Evolutionary conservation across 2,888 invertebrate species (phyloP), one percentile per base, ranked within the genome.

Genomic region (Protophormia terraenovae): DNA sequence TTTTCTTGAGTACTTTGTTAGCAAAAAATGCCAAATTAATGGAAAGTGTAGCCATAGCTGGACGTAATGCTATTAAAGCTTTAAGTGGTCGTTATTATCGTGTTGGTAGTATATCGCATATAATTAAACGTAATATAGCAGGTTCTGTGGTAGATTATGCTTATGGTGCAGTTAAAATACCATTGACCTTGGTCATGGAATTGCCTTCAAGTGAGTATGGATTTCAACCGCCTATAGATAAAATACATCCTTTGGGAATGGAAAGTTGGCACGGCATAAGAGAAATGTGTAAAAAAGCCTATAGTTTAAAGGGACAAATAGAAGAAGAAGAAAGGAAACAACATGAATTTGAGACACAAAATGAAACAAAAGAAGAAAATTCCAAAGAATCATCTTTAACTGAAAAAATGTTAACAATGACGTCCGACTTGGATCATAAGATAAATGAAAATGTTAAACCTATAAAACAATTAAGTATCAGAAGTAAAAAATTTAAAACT

Each of bases 81-180:
- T 89, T 90, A 75, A 92, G 91, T 62, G 92, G 93, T 0, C 88
- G 91, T 3, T 88, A 88, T 41, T 93, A 92, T 86, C 90, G 91
- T 8, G 91, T 90, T 24, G 92, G 93, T n/a, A 91, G 90, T 81
- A 93, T 92, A 16, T 89, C 92, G 3, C 87, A 88, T 29, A 84
- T 92, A 53, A 90, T 89, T 27, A 91, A 91, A 29, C 90, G 89
- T 24, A 90, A 89, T 12, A 91, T 91, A 58, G 80, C 90, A 38
- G 93, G 93, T 0, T 91, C 92, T 0, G 90, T 92, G 60, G 91
- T 92, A 16, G 93, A 93, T 86, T 93, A 92, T 84, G 93, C 92
- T 4, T 91, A 90, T 76, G 92, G 91, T 4, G 88, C 89, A 8
- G 86, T 91, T 12, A 90, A 90, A 82, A 89, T 91, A 8, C 93